Evolutionary conservation across 2,797 vertebrate species (phyloP).

Genomic region (Coluber constrictor): DNA sequence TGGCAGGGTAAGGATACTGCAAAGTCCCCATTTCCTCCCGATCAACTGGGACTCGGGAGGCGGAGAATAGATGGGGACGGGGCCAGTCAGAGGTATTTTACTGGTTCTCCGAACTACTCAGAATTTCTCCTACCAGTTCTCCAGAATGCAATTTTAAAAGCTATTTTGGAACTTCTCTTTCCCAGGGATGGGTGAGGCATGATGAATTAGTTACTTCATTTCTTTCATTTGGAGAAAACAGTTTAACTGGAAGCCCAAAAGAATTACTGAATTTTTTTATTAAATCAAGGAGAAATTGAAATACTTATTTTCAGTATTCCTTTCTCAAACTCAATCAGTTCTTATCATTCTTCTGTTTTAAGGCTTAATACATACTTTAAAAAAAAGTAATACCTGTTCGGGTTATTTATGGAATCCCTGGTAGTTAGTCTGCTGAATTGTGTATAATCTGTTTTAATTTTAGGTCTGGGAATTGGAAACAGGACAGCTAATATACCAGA

Average conservation of each 20-base stretch:
- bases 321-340: not conserved
- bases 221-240: conserved; percentile 5
- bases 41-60: too few species aligned
- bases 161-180: conserved; percentile 10
- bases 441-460: conserved; percentile 11
- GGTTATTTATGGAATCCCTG: not conserved
- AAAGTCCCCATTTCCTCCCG: too few species aligned
- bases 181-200: not conserved
- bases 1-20: too few species aligned
- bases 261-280: not conserved
- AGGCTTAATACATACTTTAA: not conserved
- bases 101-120: too few species aligned
- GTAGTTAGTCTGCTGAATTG: not conserved
- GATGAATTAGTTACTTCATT: conserved; percentile 16
- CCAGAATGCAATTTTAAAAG: not conserved
- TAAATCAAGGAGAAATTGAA: not conserved
- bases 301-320: not conserved
- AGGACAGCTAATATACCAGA: conserved; percentile 70
- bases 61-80: too few species aligned
- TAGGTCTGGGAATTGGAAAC: conserved; percentile 75
- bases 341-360: not conserved
- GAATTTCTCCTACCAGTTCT: too few species aligned
- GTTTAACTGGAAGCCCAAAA: not conserved
- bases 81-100: too few species aligned
- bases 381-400: not conserved